Conservation (phyloP, 2,113 vertebrate genomes). For the Chrysemys picta region DNA sequence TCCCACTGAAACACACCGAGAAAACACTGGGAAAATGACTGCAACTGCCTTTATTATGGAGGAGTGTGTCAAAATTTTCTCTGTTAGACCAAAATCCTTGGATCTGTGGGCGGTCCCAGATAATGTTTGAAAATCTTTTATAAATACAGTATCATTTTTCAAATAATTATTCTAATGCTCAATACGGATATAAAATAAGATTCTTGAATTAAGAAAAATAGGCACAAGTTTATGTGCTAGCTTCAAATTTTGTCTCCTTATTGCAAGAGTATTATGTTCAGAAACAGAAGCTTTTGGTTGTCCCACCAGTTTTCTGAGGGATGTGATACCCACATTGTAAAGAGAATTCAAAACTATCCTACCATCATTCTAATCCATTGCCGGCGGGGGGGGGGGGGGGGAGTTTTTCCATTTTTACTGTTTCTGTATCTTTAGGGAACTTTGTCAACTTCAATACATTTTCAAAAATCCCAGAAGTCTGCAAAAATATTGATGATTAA, state of each 20-base stretch:
- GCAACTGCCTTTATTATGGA: rapidly evolving
- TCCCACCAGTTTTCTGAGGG: neutral
- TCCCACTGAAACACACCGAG: too few species aligned
- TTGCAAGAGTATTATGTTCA: neutral
- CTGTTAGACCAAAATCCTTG: neutral
- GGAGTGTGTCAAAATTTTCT: neutral
- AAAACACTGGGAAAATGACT: neutral
- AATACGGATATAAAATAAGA: neutral
- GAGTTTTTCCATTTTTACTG: neutral
- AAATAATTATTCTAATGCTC: neutral
- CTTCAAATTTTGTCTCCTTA: neutral
- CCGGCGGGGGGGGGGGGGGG: neutral
- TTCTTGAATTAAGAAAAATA: neutral
- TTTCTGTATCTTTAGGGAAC: neutral
- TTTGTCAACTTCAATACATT: neutral
- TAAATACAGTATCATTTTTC: neutral
- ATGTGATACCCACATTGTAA: neutral
- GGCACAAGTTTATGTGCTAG: neutral
- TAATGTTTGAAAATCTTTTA: neutral
- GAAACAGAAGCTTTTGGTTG: neutral
- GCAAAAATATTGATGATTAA: neutral
- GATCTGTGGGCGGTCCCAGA: neutral
- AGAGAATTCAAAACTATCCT: neutral
- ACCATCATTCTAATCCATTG: neutral
- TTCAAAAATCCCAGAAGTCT: neutral